These are phyloP conservation scores for Melanostigma gelatinosum DNA, from an alignment of 2,113 vertebrate species.

Conservation along the genomic window DNA sequence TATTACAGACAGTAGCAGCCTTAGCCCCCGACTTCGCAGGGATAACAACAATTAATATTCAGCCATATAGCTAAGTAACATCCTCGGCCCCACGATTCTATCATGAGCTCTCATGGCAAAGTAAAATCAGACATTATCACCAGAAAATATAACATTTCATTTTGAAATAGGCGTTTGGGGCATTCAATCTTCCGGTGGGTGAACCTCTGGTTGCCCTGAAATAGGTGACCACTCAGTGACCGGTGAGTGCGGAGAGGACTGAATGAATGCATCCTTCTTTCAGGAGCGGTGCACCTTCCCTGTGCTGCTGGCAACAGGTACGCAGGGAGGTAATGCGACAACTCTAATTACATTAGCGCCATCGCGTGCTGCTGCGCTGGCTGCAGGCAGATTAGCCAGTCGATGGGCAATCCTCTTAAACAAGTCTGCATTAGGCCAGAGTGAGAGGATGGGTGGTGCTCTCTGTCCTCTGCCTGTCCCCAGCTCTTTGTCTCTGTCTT, in stretches of 20 bases:
- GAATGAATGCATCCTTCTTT: constrained; percentile 49
- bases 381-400: constrained; percentile 80
- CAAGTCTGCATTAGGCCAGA: constrained; percentile 77
- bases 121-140: constrained; percentile 32
- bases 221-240: constrained; percentile 79
- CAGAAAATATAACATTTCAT: constrained; percentile 51
- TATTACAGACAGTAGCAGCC: constrained; percentile 53
- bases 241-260: constrained; percentile 57
- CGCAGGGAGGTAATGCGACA: constrained; percentile 50
- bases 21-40: constrained; percentile 18
- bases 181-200: constrained; percentile 42
- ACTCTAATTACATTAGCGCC: constrained; percentile 81
- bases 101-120: constrained; percentile 30
- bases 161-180: constrained; percentile 66
- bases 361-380: constrained; percentile 81
- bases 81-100: constrained; percentile 22
- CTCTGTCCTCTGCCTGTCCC: constrained; percentile 48
- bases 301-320: constrained; percentile 45
- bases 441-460: constrained; percentile 63
- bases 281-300: constrained; percentile 47
- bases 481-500: constrained; percentile 14
- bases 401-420: constrained; percentile 85
- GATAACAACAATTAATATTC: constrained; percentile 42
- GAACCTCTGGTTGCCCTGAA: constrained; percentile 52
- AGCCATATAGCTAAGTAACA: constrained; percentile 43